A percentile compares a stretch with the other conserved stretches of the same genome.
These are phyloP conservation scores for Brienomyrus longianalis DNA, from an alignment of 2,113 vertebrate genomes.

Conservation along the genomic window DNA sequence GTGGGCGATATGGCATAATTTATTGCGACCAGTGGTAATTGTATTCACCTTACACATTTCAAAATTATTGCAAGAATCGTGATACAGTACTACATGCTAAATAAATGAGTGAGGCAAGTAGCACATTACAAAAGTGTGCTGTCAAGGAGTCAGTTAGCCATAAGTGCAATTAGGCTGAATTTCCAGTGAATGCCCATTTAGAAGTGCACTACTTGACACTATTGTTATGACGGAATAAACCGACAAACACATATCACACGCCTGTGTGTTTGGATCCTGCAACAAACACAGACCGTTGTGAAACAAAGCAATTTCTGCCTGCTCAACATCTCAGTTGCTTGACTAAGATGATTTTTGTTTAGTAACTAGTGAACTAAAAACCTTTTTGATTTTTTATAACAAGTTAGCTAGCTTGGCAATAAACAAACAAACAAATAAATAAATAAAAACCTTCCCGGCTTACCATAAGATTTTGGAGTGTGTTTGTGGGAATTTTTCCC, in stretches of 20 bases:
- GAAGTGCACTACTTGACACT: background rate
- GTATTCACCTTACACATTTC: background rate
- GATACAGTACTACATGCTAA: background rate
- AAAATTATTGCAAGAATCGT: background rate
- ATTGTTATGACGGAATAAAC: background rate
- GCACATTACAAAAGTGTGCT: background rate
- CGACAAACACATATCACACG: background rate
- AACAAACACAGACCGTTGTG: background rate
- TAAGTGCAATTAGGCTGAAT: background rate
- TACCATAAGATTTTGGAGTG: background rate
- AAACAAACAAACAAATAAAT: no score
- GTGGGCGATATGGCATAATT: background rate
- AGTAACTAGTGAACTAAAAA: background rate
- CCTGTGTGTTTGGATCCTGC: background rate
- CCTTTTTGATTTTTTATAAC: background rate
- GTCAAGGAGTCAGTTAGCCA: background rate
- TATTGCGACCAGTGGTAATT: background rate
- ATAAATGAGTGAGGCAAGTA: background rate
- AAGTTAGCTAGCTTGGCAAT: background rate
- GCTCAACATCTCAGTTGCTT: background rate
- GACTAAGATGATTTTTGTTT: background rate
- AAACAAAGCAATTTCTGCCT: background rate
- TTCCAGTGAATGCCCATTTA: background rate
- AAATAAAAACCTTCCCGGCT: no score
- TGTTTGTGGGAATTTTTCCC: background rate